Evolutionary conservation across 2,113 vertebrate genomes (phyloP), one percentile per base, ranked within the genome.

Genomic region (Camelus dromedarius): DNA sequence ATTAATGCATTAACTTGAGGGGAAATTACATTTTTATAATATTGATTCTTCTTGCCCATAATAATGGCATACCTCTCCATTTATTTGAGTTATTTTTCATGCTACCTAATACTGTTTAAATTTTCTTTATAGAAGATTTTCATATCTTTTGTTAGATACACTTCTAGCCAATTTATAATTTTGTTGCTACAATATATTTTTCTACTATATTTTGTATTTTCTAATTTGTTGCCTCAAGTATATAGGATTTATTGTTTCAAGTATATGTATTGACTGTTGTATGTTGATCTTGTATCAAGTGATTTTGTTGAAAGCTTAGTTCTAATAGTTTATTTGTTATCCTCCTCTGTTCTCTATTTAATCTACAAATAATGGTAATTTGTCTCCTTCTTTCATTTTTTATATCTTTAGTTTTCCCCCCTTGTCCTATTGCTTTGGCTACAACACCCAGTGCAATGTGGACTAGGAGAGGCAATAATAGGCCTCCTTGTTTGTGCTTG

Each of bases 121-220:
- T 76, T 89, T 80, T 89, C 46, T 80, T 75, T 73, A 50, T 22
- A n/a, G 54, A 81, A 56, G 6, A 76, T 70, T 86, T 52, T 81
- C 2, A 16, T 67, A 46, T 70, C 8, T 85, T 85, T 89, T 42
- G 38, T 50, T 86, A 66, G 46, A 42, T 92, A 81, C 76, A 50
- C 13, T 96, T 90, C 24, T 62, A 84, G 7, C 10, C 24, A 73
- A 30, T 2, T 89, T 87, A 26, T 30, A 67, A 35, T 87, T 72
- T 77, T 84, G n/a, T 66, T 30, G 7, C 2, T 82, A 72, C 6
- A n/a, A 91, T 64, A 22, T 4, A 38, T 62, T 93, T 50, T 69
- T 67, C 42, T 64, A 75, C 6, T 70, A 62, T 42, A 73, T 69
- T 69, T 94, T 92, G n/a, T 90, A 73, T 69, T 69, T 94, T 92